These are phyloP conservation scores for Drosophila busckii DNA, from an alignment of 1,140 invertebrate species.

Conservation along the genomic window DNA sequence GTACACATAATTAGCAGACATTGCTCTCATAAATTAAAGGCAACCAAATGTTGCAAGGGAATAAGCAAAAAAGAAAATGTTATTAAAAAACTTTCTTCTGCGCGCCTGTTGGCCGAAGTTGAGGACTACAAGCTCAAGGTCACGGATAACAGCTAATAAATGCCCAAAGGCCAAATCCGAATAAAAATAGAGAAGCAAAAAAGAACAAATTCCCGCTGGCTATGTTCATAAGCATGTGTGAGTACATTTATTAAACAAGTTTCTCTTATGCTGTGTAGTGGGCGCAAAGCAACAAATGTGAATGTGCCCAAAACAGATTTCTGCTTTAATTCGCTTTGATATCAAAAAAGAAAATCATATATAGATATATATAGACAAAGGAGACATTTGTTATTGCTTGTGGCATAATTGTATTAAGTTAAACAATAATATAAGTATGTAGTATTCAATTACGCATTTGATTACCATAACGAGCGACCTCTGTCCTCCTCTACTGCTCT, in stretches of 20 bases:
- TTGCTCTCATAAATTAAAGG: slow-evolving; percentile 43
- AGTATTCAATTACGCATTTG: too few species aligned
- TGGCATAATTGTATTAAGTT: too few species aligned
- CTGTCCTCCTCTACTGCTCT: too few species aligned
- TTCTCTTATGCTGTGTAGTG: slow-evolving; percentile 37
- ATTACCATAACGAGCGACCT: too few species aligned
- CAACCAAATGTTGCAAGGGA: slow-evolving; percentile 21
- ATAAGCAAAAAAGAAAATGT: slow-evolving; percentile 14
- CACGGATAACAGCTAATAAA: slow-evolving; percentile 13
- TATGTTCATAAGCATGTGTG: slow-evolving; percentile 49
- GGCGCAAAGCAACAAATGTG: slow-evolving; percentile 21
- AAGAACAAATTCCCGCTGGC: slow-evolving; percentile 29
- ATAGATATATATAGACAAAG: too few species aligned
- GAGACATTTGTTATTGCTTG: too few species aligned
- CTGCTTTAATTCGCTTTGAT: too few species aligned
- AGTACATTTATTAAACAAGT: slow-evolving; percentile 75
- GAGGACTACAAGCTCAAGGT: slow-evolving; percentile 28
- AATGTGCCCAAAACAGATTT: slow-evolving; percentile 16
- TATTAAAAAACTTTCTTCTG: slow-evolving; percentile 44
- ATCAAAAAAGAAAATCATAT: too few species aligned
- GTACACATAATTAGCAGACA: slow-evolving; percentile 56
- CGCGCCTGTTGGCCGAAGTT: slow-evolving; percentile 11
- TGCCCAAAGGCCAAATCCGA: too few species aligned
- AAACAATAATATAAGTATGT: too few species aligned
- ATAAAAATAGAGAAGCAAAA: too few species aligned